Evolutionary conservation across 2,113 vertebrate genomes (phyloP), one percentile per base, ranked within the genome.

Genomic region (Pangasianodon hypophthalmus): DNA sequence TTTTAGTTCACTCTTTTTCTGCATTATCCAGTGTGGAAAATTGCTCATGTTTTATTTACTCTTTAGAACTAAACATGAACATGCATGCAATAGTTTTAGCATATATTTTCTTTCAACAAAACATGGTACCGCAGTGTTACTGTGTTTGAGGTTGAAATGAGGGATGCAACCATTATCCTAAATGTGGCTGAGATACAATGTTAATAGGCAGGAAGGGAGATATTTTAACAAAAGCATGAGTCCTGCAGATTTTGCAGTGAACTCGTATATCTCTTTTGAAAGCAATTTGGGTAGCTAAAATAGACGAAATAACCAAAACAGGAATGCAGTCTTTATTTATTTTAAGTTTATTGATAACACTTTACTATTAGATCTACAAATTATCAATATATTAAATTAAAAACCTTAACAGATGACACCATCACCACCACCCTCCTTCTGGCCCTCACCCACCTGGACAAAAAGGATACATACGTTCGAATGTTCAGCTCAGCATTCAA

Each of bases 71-170:
- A 16, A 3, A 16, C 54, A 56, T 56, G 80, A 84, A 24, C 79
- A 56, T 26, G 48, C n/a, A 67, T 82, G 87, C 18, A 41, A 73
- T 88, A 54, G 60, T 46, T 13, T 64, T 4, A 41, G 75, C 26
- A 46, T 37, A 26, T 0, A 32, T 85, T 84, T 85, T 64, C 14
- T 62, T 46, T 83, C 67, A 60, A 19, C 46, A 56, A 48, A 88
- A 83, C 56, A 29, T 41, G 77, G 37, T 16, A n/a, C 21, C 4
- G 26, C 54, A 24, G 21, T 67, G 4, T 32, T 82, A 37, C 77
- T 80, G 73, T 48, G 32, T 88, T 80, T 88, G 58, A 54, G 18
- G 62, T 52, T 56, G 60, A 67, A 64, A 82, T 67, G 16, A 77
- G 29, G 52, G 26, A 87, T 44, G 56, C 37, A 62, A 10, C 16